Conservation (phyloP, 2,797 vertebrate genomes). For the Delichon dasypus region DNA sequence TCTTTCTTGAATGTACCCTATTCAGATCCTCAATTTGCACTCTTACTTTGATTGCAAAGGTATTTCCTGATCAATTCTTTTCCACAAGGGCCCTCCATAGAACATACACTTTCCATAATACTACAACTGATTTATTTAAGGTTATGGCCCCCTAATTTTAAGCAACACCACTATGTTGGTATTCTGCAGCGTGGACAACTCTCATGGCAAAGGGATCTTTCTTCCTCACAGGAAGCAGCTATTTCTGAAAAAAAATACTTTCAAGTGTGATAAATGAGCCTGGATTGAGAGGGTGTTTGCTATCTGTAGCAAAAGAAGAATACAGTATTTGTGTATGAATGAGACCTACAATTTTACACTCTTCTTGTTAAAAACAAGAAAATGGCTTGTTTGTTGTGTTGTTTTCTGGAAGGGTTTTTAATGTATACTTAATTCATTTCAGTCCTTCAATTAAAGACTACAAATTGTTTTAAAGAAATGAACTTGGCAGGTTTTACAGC, state of each 20-base stretch:
- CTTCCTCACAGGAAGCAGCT: neutral
- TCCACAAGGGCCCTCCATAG: neutral
- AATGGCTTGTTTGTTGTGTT: neutral
- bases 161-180: neutral
- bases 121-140: neutral
- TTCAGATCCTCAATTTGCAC: neutral
- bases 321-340: neutral
- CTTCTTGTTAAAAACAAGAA: neutral
- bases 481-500: neutral
- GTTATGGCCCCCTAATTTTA: neutral
- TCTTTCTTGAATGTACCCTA: neutral
- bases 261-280: neutral
- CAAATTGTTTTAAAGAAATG: neutral
- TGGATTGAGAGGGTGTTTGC: fast-evolving
- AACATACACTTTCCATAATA: neutral
- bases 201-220: neutral
- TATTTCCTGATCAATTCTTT: neutral
- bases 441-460: neutral
- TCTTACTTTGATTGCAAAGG: neutral
- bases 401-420: neutral
- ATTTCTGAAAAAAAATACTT: neutral
- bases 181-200: neutral
- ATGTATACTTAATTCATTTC: neutral
- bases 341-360: neutral
- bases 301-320: neutral